Evolutionary conservation across 2,113 vertebrate species (phyloP).

Genomic region (Callorhinus ursinus): DNA sequence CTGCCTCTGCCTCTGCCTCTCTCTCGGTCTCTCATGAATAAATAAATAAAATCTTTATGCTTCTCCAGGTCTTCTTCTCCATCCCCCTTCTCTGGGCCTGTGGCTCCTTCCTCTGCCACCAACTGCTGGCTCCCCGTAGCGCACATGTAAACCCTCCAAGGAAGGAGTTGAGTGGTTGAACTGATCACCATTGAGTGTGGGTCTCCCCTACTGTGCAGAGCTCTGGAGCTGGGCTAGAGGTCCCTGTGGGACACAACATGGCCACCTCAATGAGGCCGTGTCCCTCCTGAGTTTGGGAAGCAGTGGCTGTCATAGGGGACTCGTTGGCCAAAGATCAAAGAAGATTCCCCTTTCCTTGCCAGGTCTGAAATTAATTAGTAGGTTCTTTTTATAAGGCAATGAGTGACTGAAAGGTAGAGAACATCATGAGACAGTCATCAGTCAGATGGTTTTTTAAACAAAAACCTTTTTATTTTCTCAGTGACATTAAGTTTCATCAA

Average conservation of each 20-base stretch:
- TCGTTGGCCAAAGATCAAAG: background rate
- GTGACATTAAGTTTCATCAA: background rate
- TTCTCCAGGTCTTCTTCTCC: background rate
- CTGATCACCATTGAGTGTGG: background rate
- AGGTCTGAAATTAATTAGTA: background rate
- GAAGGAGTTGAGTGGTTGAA: background rate
- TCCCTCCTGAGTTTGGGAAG: background rate
- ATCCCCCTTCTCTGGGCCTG: rapidly evolving
- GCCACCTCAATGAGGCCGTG: background rate
- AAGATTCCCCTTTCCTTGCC: background rate
- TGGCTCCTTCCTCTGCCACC: background rate
- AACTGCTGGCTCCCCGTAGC: rapidly evolving
- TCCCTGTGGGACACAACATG: rapidly evolving
- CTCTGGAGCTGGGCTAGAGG: background rate
- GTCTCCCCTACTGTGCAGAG: background rate
- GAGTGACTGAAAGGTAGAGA: background rate
- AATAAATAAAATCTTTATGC: background rate
- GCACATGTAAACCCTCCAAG: background rate
- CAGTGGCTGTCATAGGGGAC: background rate
- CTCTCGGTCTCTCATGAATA: too few species aligned
- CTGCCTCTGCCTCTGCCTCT: too few species aligned
- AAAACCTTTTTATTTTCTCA: constrained; percentile 13
- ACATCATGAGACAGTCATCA: background rate
- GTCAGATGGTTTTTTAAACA: background rate
- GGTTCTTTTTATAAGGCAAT: background rate